Evolutionary conservation across 2,797 vertebrate species (phyloP).

Genomic region (Fistularia tabacaria): DNA sequence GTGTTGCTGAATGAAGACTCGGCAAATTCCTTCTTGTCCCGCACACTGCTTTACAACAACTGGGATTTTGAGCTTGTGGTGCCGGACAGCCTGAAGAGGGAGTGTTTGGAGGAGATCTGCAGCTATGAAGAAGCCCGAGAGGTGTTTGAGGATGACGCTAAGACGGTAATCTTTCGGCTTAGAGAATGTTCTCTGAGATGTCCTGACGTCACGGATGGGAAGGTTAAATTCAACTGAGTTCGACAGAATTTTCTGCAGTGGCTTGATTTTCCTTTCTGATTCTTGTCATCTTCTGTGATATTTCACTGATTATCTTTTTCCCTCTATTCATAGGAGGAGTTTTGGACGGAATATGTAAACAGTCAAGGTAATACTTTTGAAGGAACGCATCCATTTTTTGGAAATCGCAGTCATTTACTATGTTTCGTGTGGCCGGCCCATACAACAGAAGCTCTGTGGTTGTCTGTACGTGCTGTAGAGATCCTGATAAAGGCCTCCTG

Average conservation of each 20-base stretch:
- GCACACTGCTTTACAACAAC: constrained; percentile 80
- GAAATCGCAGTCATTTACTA: too few species aligned
- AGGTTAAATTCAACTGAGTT: neutral
- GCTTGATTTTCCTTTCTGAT: too few species aligned
- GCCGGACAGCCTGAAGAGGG: constrained; percentile 74
- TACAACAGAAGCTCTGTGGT: too few species aligned
- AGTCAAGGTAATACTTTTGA: constrained; percentile 55
- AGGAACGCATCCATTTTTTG: too few species aligned
- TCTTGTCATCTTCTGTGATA: too few species aligned
- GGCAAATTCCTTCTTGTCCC: constrained; percentile 78
- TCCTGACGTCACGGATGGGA: neutral
- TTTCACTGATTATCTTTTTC: constrained; percentile 12
- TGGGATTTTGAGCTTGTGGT: constrained; percentile 86
- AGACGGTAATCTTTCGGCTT: constrained; percentile 61
- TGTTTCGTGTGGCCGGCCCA: too few species aligned
- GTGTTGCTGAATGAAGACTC: constrained; percentile 68
- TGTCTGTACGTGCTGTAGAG: too few species aligned
- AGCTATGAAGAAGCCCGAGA: constrained; percentile 85
- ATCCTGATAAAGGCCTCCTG: too few species aligned
- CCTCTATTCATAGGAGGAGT: constrained; percentile 37
- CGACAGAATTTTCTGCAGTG: too few species aligned
- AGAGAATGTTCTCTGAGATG: neutral
- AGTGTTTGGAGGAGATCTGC: constrained; percentile 82
- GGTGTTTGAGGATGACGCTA: constrained; percentile 73
- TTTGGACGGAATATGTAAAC: constrained; percentile 51